These are phyloP conservation scores for Cottus gobio DNA, from an alignment of 2,113 vertebrate species.

Conservation along the genomic window DNA sequence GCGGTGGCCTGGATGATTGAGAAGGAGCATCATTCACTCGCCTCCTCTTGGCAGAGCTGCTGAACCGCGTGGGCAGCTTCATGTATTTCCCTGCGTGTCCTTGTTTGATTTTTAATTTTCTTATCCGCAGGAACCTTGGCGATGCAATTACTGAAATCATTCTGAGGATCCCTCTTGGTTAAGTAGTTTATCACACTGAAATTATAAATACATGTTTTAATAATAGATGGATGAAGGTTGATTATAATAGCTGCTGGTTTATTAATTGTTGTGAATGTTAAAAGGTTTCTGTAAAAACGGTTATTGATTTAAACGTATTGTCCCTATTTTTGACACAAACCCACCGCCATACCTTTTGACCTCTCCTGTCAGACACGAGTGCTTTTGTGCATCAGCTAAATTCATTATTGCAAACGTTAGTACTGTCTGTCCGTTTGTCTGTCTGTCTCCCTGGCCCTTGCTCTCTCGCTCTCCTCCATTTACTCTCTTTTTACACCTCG, in stretches of 20 bases:
- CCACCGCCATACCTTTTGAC: not conserved
- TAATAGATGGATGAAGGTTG: not conserved
- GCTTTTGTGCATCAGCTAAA: constrained; percentile 43
- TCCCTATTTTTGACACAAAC: not conserved
- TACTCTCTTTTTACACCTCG: constrained; percentile 57
- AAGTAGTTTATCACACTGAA: constrained; percentile 25
- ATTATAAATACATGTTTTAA: constrained; percentile 11
- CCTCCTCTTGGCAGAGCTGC: constrained; percentile 39
- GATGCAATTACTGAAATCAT: constrained; percentile 34
- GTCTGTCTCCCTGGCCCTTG: constrained; percentile 30
- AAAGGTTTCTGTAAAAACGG: constrained; percentile 5
- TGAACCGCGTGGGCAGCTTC: constrained; percentile 41
- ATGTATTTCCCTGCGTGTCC: constrained; percentile 19
- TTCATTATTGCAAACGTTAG: constrained; percentile 34
- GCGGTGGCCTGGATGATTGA: constrained; percentile 30
- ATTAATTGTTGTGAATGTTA: constrained; percentile 1
- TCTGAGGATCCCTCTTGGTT: constrained; percentile 23
- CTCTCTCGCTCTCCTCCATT: constrained; percentile 53
- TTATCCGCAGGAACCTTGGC: constrained; percentile 34
- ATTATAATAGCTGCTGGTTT: not conserved
- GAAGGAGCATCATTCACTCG: constrained; percentile 26
- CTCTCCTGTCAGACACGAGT: constrained; percentile 8
- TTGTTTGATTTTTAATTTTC: constrained; percentile 62
- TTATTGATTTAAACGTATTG: not conserved
- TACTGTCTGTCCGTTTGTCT: constrained; percentile 37